Percentiles rank a stretch among this genome's conserved stretches.
phyloP scores from a whole-genome alignment of 23 tunicate species.

The Trididemnum nubilum region DNA sequence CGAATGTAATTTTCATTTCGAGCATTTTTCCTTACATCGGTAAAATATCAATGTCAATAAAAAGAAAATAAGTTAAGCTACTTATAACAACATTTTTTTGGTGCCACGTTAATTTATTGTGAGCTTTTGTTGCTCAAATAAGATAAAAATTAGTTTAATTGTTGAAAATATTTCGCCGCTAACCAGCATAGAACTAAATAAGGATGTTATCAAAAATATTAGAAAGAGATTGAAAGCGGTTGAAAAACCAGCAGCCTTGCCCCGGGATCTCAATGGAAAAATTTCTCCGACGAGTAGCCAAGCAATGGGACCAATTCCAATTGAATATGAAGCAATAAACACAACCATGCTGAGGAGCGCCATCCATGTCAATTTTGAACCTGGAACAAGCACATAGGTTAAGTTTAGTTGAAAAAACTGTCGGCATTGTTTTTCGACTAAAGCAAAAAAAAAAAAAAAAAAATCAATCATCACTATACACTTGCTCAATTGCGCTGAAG shows the following conservation, averaged over 20 bases:
- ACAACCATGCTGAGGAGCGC: conserved; percentile 66
- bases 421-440: too few species aligned
- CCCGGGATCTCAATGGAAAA: conserved; percentile 76
- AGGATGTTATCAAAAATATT: conserved; percentile 57
- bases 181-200: conserved; percentile 55
- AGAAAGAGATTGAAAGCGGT: conserved; percentile 69
- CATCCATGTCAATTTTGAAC: conserved; percentile 53
- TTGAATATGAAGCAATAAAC: conserved; percentile 78
- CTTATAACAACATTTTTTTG: too few species aligned
- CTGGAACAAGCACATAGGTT: conserved; percentile 13
- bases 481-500: too few species aligned
- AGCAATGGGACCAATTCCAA: conserved; percentile 86
- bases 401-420: too few species aligned
- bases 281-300: conserved; percentile 83
- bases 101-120: too few species aligned
- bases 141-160: too few species aligned
- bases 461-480: neutral
- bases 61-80: too few species aligned
- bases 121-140: too few species aligned
- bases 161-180: neutral
- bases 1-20: too few species aligned
- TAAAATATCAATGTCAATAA: too few species aligned
- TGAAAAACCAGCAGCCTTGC: conserved; percentile 68
- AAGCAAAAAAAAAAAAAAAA: neutral
- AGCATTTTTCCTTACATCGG: too few species aligned